Conservation (phyloP, 2,113 vertebrate genomes). For the Actinemys pallida region DNA sequence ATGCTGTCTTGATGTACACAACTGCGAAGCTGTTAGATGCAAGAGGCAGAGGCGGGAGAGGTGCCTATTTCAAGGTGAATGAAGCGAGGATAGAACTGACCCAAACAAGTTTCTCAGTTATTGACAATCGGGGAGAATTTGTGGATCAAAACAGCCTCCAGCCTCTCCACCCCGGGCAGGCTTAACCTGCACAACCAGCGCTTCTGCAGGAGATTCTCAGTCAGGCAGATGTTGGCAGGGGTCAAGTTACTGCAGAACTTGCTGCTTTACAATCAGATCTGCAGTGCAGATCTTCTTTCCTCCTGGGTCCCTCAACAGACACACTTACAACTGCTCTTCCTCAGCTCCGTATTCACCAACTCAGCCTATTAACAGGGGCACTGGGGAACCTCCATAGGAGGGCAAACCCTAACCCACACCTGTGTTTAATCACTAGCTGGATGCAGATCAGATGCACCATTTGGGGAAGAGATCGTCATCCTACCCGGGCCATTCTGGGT, state of each 20-base stretch:
- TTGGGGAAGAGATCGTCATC: too few relatives aligned
- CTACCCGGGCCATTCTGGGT: neutral
- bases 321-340: neutral
- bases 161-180: neutral
- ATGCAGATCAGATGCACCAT: neutral
- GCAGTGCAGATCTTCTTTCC: neutral
- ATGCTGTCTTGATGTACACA: neutral
- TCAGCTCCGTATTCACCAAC: neutral
- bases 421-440: neutral
- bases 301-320: neutral
- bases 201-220: neutral
- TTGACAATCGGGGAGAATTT: neutral
- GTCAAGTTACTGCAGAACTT: neutral
- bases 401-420: neutral
- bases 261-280: neutral
- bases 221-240: neutral
- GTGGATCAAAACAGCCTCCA: neutral
- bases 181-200: neutral
- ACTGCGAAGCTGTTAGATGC: neutral
- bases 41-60: too few relatives aligned
- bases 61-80: neutral
- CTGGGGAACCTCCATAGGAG: too few relatives aligned
- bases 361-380: neutral
- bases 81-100: neutral
- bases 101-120: neutral